Conservation (phyloP, 2,113 vertebrate genomes). For the Pavo muticus region DNA sequence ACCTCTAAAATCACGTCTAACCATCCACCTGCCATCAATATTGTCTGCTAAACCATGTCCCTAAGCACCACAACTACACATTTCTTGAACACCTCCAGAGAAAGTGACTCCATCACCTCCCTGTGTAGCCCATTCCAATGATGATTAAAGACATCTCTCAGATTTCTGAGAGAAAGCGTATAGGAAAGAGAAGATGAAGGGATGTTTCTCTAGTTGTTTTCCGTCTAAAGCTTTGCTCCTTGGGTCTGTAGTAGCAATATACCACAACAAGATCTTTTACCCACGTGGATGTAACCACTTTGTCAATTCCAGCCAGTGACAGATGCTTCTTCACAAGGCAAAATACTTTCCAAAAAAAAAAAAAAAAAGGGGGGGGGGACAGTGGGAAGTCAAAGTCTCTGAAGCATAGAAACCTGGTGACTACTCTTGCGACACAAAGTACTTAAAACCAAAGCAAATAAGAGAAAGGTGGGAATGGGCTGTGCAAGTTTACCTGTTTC, state of each 20-base stretch:
- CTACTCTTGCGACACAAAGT: conserved; percentile 7
- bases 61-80: too few relatives aligned
- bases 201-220: not conserved
- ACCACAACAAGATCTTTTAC: not conserved
- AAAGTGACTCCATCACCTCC: too few relatives aligned
- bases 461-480: not conserved
- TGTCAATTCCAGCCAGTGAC: not conserved
- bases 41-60: too few relatives aligned
- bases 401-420: not conserved
- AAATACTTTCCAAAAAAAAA: not conserved
- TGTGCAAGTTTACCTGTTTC: not conserved
- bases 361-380: not conserved
- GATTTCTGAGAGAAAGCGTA: not conserved
- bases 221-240: not conserved
- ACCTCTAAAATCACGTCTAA: too few relatives aligned
- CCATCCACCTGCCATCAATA: too few relatives aligned
- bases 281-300: not conserved
- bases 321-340: not conserved
- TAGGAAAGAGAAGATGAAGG: not conserved
- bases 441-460: conserved; percentile 44
- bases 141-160: not conserved
- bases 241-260: not conserved
- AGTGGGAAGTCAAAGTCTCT: not conserved
- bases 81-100: too few relatives aligned
- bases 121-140: too few relatives aligned